Base-by-base conservation (phyloP, 2,113 vertebrate genomes). In the Podiceps cristatus region DNA sequence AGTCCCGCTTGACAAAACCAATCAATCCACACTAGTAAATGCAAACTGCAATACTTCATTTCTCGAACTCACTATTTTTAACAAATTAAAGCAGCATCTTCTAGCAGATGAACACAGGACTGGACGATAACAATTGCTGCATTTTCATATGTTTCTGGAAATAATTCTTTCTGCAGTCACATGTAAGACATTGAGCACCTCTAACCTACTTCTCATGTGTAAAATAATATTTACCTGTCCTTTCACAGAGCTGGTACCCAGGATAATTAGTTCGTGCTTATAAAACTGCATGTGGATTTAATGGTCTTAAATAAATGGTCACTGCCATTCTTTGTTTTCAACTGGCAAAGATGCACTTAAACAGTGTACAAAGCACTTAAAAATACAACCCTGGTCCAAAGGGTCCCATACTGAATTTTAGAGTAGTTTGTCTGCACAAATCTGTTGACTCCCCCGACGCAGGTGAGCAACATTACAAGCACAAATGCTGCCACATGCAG, bases 211-310 rank as follows among this genome's bases (percentile, higher is more conserved):
- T 90, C n/a, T 52, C 27, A 81, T 0, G 0, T 81, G 44, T 52
- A 63, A 88, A 96, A n/a, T 35, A 90, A 62, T 72, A 86, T 75
- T 87, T 95, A 94, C 76, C 56, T 89, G 69, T 24, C 33, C 49
- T 93, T 90, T 84, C 40, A 84, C 63, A 95, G 64, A 96, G 56
- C 68, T 89, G 68, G 44, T 91, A 87, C 24, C 9, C 56, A 71
- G 49, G 19, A 71, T 63, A 93, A 90, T 90, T 77, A 89, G 13
- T 60, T 69, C 72, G 28, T 60, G 33, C 86, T 91, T 91, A 44
- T 62, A 91, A 78, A 94, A 84, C 44, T 74, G 35, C 49, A 52
- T 44, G 64, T 92, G 85, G 68, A 90, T 88, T 80, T 95, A 89
- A 93, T 9, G 4, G n/a, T 52, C 64, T 78, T 91, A 86, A 56